Percentiles rank a stretch among this genome's conserved stretches.
Conservation (phyloP, 2,797 vertebrate genomes). For the Scomberomorus guttatus region DNA sequence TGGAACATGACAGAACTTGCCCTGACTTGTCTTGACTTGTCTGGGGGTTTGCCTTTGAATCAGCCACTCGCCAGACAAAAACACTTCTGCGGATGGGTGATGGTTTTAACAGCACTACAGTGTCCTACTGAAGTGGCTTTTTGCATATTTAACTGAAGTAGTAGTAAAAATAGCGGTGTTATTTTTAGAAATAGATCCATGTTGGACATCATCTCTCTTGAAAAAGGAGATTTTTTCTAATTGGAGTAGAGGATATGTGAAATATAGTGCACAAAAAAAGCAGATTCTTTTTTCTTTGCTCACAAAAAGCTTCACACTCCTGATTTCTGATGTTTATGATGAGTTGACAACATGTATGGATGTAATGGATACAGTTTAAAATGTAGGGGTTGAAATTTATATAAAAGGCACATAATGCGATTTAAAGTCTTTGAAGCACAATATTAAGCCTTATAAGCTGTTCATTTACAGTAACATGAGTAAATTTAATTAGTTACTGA, state of each 20-base stretch:
- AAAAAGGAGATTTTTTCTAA: not conserved
- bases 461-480: not conserved
- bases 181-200: not conserved
- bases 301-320: constrained; percentile 11
- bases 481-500: not conserved
- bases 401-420: not conserved
- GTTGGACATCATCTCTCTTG: not conserved
- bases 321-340: constrained; percentile 9
- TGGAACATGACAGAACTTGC: constrained; percentile 38
- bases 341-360: not conserved
- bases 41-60: not conserved
- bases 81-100: not conserved
- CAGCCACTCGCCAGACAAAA: not conserved
- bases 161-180: not conserved
- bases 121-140: not conserved
- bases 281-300: not conserved
- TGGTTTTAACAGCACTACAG: not conserved
- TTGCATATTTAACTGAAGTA: not conserved
- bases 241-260: not conserved
- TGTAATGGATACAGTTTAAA: constrained; percentile 1
- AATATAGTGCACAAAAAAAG: not conserved
- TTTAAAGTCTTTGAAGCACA: no score
- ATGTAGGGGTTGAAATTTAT: not conserved
- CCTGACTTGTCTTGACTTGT: constrained; percentile 18
- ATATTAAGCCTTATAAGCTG: not conserved